phyloP scores from a whole-genome alignment of 2,113 vertebrate species.

The Passer domesticus region DNA sequence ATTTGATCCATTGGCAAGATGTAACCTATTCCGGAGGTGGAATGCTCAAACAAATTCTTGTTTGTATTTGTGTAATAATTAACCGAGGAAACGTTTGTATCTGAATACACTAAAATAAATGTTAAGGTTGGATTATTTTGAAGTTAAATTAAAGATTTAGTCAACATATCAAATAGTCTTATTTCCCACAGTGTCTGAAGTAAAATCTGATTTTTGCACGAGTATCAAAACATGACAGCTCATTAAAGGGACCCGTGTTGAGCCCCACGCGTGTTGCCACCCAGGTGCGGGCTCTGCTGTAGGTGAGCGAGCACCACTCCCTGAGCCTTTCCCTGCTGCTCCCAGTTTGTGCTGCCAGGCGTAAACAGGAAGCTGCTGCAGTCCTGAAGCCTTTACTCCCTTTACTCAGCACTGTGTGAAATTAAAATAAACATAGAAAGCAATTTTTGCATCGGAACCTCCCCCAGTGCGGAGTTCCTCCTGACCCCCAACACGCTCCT shows the following conservation, averaged over 20 bases:
- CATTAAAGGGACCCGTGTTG: neutral
- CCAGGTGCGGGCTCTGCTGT: neutral
- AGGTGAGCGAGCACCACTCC: neutral
- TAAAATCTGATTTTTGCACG: neutral
- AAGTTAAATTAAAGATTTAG: neutral
- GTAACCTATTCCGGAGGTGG: neutral
- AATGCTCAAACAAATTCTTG: neutral
- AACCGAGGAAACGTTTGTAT: neutral
- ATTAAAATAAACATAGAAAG: slow-evolving; percentile 32
- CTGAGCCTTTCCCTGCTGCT: neutral
- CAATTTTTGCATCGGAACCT: neutral
- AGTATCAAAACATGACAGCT: neutral
- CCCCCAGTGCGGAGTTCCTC: neutral
- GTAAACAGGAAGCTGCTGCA: neutral
- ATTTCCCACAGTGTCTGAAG: neutral
- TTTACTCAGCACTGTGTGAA: slow-evolving; percentile 1
- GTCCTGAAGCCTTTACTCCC: neutral
- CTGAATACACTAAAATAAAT: neutral
- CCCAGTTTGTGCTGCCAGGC: neutral
- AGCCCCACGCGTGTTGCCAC: neutral
- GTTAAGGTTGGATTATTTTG: neutral
- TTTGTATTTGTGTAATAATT: slow-evolving; percentile 12
- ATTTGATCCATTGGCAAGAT: neutral
- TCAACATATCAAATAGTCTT: neutral
- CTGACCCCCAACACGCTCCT: neutral